A percentile compares a stretch with the other conserved stretches of the same genome.
Evolutionary conservation across 2,797 vertebrate species (phyloP).

Genomic region (Rhynchonycteris naso): DNA sequence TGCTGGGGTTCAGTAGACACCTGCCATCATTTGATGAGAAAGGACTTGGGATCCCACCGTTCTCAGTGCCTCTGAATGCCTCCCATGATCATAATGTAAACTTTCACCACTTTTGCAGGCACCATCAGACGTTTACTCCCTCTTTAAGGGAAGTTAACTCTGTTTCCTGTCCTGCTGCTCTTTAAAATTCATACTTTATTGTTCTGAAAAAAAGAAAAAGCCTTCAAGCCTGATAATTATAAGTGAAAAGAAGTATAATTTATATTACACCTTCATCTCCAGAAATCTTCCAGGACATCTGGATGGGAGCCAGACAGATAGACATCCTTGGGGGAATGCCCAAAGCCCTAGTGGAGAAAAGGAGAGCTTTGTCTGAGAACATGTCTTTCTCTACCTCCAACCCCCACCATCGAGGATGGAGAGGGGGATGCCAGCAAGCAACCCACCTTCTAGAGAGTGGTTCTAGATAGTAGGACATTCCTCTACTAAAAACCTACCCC

Average conservation of each 20-base stretch:
- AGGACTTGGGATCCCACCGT: not conserved
- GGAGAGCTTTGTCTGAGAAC: not conserved
- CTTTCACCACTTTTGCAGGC: not conserved
- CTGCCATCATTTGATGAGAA: not conserved
- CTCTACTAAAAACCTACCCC: not conserved
- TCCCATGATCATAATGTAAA: not conserved
- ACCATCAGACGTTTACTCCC: not conserved
- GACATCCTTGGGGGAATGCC: not conserved
- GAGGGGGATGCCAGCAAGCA: not conserved
- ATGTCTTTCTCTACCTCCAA: not conserved
- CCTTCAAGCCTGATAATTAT: not conserved
- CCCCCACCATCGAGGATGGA: not conserved
- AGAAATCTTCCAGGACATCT: not conserved
- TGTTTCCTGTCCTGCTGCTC: not conserved
- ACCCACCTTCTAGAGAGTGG: not conserved
- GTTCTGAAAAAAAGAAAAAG: not conserved
- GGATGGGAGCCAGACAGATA: not conserved
- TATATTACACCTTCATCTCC: not conserved
- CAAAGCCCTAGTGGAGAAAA: no score
- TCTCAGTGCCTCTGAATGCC: not conserved
- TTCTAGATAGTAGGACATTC: not conserved
- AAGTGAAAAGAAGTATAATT: not conserved
- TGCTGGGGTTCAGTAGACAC: fast-evolving
- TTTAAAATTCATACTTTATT: not conserved
- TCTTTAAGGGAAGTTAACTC: not conserved